Conservation (phyloP, 2,113 vertebrate genomes). For the Callopanchax toddi region DNA sequence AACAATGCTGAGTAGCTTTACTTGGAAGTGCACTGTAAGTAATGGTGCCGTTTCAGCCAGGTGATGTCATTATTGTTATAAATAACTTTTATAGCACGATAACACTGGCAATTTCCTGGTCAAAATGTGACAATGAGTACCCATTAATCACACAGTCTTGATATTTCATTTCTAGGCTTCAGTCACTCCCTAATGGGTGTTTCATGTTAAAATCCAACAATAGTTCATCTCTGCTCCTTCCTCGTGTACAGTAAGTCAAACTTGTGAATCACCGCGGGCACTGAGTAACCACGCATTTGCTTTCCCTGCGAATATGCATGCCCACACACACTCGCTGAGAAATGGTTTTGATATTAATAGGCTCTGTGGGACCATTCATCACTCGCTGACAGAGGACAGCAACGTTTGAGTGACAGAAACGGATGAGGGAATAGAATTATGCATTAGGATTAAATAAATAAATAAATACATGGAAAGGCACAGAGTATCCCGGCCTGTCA, state of each 20-base stretch:
- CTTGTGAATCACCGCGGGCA: constrained; percentile 1
- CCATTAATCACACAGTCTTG: background rate
- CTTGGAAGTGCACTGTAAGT: too few relatives aligned
- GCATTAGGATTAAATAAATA: constrained; percentile 9
- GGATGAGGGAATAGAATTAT: constrained; percentile 48
- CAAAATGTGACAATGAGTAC: background rate
- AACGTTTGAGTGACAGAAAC: constrained; percentile 51
- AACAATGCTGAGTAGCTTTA: too few relatives aligned
- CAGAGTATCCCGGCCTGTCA: constrained; percentile 7
- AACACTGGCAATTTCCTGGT: too few relatives aligned
- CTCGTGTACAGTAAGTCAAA: constrained; percentile 1
- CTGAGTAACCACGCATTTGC: background rate
- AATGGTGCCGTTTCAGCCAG: too few relatives aligned
- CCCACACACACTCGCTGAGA: constrained; percentile 15
- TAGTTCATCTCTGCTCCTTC: constrained; percentile 1
- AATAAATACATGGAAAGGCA: constrained; percentile 4
- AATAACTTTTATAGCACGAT: too few relatives aligned
- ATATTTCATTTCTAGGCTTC: background rate
- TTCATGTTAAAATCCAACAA: constrained; percentile 16
- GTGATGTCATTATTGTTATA: too few relatives aligned
- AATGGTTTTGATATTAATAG: constrained; percentile 33
- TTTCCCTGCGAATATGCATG: constrained; percentile 1
- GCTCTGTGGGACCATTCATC: constrained; percentile 49
- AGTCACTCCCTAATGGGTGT: background rate
- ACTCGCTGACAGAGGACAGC: constrained; percentile 40